Percentiles rank a stretch among this genome's conserved stretches.
Evolutionary conservation across 2,888 invertebrate species (phyloP).

Genomic region (Sinopyrophorus schimmeli): DNA sequence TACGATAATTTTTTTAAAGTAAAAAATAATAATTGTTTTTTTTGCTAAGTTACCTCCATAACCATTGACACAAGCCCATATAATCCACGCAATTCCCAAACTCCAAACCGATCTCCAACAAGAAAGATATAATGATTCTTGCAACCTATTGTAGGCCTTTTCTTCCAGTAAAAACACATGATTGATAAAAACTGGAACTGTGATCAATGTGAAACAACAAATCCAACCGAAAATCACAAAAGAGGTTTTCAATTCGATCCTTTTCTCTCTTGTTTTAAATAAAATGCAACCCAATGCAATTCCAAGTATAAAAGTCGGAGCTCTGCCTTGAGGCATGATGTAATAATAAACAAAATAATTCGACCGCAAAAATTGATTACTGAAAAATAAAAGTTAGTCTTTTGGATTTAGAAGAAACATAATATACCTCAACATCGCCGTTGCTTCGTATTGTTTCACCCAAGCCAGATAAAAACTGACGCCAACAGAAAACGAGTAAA

Average conservation of each 20-base stretch:
- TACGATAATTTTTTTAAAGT: constrained; percentile 18
- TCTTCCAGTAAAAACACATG: constrained; percentile 44
- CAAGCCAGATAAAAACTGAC: constrained; percentile 50
- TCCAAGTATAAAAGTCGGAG: constrained; percentile 50
- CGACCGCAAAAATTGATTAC: constrained; percentile 40
- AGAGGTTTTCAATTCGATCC: constrained; percentile 38
- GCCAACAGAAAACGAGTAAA: constrained; percentile 45
- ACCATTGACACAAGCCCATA: constrained; percentile 57
- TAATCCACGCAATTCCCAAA: constrained; percentile 57
- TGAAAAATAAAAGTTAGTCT: constrained; percentile 32
- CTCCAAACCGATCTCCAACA: constrained; percentile 56
- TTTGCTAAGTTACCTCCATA: constrained; percentile 52
- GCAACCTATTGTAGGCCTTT: constrained; percentile 47
- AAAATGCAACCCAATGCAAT: constrained; percentile 47
- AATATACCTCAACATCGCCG: constrained; percentile 2
- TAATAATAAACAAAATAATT: constrained; percentile 46
- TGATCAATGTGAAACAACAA: constrained; percentile 37
- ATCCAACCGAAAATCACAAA: constrained; percentile 40
- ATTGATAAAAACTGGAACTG: constrained; percentile 42
- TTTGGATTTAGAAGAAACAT: not conserved
- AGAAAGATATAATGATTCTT: constrained; percentile 53
- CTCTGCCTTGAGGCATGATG: constrained; percentile 48
- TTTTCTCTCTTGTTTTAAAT: constrained; percentile 43
- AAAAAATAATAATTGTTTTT: not conserved
- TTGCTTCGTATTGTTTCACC: constrained; percentile 46